Evolutionary conservation across 2,888 invertebrate species (phyloP), one percentile per base, ranked within the genome.

Genomic region (Drosophila neonasuta): DNA sequence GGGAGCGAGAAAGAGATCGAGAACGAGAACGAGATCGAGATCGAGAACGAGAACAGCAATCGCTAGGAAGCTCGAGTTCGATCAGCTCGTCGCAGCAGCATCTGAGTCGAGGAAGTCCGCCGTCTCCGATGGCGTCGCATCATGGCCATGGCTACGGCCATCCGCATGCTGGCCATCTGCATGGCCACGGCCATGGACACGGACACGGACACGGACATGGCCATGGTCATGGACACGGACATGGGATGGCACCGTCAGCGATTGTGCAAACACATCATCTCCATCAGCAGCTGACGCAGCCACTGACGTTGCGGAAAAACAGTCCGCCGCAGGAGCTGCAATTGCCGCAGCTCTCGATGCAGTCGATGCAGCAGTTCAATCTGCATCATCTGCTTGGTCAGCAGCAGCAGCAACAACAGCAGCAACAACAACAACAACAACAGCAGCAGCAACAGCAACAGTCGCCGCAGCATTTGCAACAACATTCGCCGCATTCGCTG

Each of bases 281-380:
- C 58, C 90, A 89, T 32, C 90, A 89, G 68, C 89, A 90, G 62
- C 75, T 89, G 61, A 89, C 89, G 39, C 90, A 89, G 58, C 89
- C 89, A 46, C 79, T 89, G 69, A 81, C 81, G 32, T 67, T 83
- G 74, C 86, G 87, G 13, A 90, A 87, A 69, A 88, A 76, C 63
- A 90, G 85, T 76, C 84, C 90, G 82, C 82, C 90, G 59, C 87
- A 80, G 87, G 83, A 83, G 60, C 62, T 80, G 60, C 79, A 79
- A 45, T 58, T 87, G 74, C 87, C 86, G 73, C 88, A 86, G 58
- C 63, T 87, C 67, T 79, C 88, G 42, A 79, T 75, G 76, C 86
- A 87, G 68, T 90, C 90, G 15, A 90, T 90, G 88, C 91, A 89
- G 70, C 91, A 90, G 70, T 75, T 90, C 41, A 90, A 90, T 45